Evolutionary conservation across 2,113 vertebrate genomes (phyloP).

Genomic region (Pelodiscus sinensis): DNA sequence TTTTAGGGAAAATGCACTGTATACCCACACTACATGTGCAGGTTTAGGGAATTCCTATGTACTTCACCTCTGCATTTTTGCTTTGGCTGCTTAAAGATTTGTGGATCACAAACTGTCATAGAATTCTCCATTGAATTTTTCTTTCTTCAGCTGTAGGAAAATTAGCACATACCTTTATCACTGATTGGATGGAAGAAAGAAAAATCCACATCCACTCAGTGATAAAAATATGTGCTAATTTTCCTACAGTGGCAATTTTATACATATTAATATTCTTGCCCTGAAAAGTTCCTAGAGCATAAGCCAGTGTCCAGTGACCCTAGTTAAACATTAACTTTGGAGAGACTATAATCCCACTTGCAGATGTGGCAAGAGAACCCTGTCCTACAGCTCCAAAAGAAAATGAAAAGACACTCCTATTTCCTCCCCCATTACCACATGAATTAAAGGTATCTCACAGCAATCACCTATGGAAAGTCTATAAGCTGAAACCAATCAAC

Average conservation of each 20-base stretch:
- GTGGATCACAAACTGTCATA: not conserved
- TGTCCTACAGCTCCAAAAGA: not conserved
- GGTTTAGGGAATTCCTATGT: not conserved
- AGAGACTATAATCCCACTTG: not conserved
- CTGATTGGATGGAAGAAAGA: not conserved
- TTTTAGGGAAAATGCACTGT: rapidly evolving
- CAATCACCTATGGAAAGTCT: not conserved
- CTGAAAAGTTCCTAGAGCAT: not conserved
- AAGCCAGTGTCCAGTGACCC: not conserved
- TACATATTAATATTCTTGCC: not conserved
- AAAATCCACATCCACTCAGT: not conserved
- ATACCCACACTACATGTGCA: rapidly evolving
- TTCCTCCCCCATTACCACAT: not conserved
- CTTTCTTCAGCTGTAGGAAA: not conserved
- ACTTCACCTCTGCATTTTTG: not conserved
- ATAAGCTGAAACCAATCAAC: not conserved
- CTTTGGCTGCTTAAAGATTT: not conserved
- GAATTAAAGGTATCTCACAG: not conserved
- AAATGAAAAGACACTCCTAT: not conserved
- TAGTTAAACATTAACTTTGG: not conserved
- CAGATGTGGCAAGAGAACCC: not conserved
- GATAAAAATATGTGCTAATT: not conserved
- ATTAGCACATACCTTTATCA: not conserved
- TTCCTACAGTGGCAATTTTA: not conserved
- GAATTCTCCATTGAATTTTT: not conserved